Base-by-base conservation (phyloP, 2,797 vertebrate genomes). In the Arrhamphus sclerolepis region DNA sequence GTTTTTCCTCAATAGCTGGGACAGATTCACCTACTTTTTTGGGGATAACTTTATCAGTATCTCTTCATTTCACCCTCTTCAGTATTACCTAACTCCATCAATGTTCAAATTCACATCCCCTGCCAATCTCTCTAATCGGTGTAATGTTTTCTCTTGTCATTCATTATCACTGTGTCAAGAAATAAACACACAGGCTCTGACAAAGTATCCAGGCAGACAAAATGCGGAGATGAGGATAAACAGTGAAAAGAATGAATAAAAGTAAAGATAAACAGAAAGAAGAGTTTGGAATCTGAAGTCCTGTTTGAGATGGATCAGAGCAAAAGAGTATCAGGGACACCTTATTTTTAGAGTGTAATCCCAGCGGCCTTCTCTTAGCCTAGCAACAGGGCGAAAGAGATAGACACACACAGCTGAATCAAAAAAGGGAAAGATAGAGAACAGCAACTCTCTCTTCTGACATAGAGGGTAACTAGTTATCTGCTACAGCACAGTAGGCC, bases 301-400 rank as follows among this genome's bases (percentile, higher is more conserved):
- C 71, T 72, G 66, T 71, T 80, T 76, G 78, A 83, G 81, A 77
- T 46, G 73, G 78, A 83, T 79, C 80, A 64, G 72, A 84, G 69
- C 62, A 71, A 69, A 82, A 73, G 70, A 85, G 75, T 86, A 89
- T 87, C 88, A 88, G 86, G 90, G 87, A 87, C 84, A 84, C 77
- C 80, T 82, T 91, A 90, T 91, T 87, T 90, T 89, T 89, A 91
- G 86, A 86, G 85, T 62, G 63, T 72, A 87, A 89, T 91, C 89
- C 89, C 89, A 87, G 66, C 56, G 85, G 89, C 76, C 79, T 81
- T 63, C 58, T 79, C 78, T 82, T 63, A 87, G 86, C 86, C 85
- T 82, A 85, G 89, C 88, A 90, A 89, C 89, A 84, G 83, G 81
- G 47, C 19, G 65, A 87, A 78, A 65, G 78, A 86, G 73, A 80